These are phyloP conservation scores for Chelon auratus DNA, from an alignment of 2,797 vertebrate genomes.

Conservation along the genomic window DNA sequence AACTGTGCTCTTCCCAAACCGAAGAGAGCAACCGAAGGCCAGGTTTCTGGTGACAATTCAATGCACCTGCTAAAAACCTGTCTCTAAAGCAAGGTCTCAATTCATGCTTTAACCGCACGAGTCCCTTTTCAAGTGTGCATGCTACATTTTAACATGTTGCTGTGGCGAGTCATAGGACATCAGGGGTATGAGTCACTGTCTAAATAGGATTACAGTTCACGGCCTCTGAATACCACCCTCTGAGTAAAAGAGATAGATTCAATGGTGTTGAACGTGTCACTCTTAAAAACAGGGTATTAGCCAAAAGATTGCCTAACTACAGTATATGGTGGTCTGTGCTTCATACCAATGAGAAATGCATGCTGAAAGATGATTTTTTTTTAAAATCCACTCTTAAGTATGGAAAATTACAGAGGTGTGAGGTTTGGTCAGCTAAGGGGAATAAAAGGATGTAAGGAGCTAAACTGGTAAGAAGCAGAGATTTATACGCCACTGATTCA, in stretches of 20 bases:
- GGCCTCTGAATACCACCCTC: conserved; percentile 10
- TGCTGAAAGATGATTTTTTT: background rate
- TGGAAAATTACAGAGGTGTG: conserved; percentile 36
- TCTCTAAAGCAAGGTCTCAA: background rate
- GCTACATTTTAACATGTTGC: conserved; percentile 35
- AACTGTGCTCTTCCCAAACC: background rate
- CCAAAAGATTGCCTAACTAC: conserved; percentile 13
- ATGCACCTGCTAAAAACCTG: background rate
- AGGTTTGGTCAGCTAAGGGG: background rate
- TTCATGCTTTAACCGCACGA: conserved; percentile 10
- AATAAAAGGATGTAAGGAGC: conserved; percentile 16
- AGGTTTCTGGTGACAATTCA: background rate
- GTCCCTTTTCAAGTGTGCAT: background rate
- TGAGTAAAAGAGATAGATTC: conserved; percentile 20
- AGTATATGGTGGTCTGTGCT: background rate
- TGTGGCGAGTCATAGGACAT: conserved; percentile 31
- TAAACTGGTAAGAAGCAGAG: conserved; percentile 23
- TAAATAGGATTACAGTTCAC: conserved; percentile 29
- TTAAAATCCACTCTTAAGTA: background rate
- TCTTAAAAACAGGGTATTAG: conserved; percentile 13
- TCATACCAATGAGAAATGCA: background rate
- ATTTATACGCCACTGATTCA: conserved; percentile 26
- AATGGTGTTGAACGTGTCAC: conserved; percentile 1
- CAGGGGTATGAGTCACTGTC: conserved; percentile 40
- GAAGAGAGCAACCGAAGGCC: background rate